Evolutionary conservation across 2,888 invertebrate genomes (phyloP).

Genomic region (Heliconius cydno): DNA sequence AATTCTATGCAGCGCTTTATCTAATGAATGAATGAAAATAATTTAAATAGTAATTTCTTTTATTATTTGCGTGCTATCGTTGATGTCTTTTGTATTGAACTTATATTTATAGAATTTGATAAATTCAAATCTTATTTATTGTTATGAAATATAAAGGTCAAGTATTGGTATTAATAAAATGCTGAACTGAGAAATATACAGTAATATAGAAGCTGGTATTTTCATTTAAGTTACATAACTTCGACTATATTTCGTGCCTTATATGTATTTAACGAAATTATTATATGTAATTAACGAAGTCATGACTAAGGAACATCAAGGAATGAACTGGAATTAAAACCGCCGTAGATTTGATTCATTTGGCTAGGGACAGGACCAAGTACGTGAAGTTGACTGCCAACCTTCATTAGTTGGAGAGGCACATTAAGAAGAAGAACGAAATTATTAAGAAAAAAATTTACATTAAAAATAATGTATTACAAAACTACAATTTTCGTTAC

Average conservation of each 20-base stretch:
- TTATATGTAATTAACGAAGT: neutral
- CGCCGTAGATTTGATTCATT: no score
- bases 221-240: neutral
- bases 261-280: neutral
- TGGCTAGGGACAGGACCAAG: no score
- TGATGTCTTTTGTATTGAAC: constrained; percentile 49
- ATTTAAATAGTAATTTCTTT: neutral
- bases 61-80: constrained; percentile 35
- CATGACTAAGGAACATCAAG: no score
- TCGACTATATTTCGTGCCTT: neutral
- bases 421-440: no score
- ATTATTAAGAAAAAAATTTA: neutral
- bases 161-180: constrained; percentile 2
- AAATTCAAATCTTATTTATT: neutral
- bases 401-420: no score
- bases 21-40: no score
- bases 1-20: no score
- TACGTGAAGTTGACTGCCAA: no score
- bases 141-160: constrained; percentile 9
- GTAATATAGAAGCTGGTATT: neutral
- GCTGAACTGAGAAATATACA: neutral
- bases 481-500: neutral
- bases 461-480: neutral
- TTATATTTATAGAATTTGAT: neutral
- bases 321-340: no score